Percentiles rank a stretch among this genome's conserved stretches.
Evolutionary conservation across 2,888 invertebrate species (phyloP).

Genomic region (Acronicta leporina): DNA sequence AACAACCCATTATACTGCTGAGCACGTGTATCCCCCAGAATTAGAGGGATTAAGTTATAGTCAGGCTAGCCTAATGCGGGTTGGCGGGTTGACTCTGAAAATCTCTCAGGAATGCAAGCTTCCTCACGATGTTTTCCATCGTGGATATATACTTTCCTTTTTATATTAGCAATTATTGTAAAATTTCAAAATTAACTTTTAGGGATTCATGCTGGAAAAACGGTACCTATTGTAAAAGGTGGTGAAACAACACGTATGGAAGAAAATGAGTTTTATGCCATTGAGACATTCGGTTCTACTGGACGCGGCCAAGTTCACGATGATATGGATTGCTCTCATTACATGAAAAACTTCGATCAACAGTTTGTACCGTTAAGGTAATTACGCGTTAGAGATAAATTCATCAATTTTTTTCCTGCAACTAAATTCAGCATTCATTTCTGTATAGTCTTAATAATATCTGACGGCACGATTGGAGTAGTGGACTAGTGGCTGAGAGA

Average conservation of each 20-base stretch:
- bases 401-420: slow-evolving; percentile 2
- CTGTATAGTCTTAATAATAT: background rate
- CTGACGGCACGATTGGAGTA: too few relatives aligned
- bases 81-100: too few relatives aligned
- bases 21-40: too few relatives aligned
- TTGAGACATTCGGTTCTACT: slow-evolving; percentile 99
- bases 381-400: slow-evolving; percentile 24
- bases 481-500: too few relatives aligned
- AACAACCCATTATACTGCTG: too few relatives aligned
- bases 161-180: background rate
- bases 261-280: slow-evolving; percentile 99
- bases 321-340: slow-evolving; percentile 99
- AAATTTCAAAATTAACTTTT: slow-evolving; percentile 13
- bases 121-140: too few relatives aligned
- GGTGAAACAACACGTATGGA: slow-evolving; percentile 99
- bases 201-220: slow-evolving; percentile 98
- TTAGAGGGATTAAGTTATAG: too few relatives aligned
- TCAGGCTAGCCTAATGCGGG: too few relatives aligned
- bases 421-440: slow-evolving; percentile 1
- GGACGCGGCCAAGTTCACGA: slow-evolving; percentile 98
- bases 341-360: slow-evolving; percentile 99
- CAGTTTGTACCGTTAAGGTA: slow-evolving; percentile 96
- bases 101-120: too few relatives aligned
- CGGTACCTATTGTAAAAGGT: slow-evolving; percentile 99
- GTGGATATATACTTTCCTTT: too few relatives aligned